Evolutionary conservation across 2,888 invertebrate species (phyloP).

Genomic region (Agrotis ipsilon): DNA sequence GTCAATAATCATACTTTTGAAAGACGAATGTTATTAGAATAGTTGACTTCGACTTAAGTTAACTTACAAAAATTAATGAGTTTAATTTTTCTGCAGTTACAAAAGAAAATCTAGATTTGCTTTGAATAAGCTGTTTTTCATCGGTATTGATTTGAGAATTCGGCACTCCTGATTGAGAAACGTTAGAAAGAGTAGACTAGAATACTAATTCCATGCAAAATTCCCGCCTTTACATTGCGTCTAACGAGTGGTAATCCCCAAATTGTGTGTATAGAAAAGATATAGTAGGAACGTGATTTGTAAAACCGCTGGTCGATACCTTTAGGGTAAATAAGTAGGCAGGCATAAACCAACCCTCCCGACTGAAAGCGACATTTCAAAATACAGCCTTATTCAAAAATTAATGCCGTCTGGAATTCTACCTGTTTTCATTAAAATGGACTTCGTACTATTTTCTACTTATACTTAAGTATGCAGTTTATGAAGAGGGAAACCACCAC

Average conservation of each 20-base stretch:
- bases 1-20: neutral
- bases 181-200: too few relatives aligned
- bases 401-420: conserved; percentile 3
- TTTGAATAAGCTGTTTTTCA: neutral
- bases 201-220: conserved; percentile 5
- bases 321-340: conserved; percentile 1
- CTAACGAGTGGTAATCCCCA: neutral
- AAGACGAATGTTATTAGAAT: neutral
- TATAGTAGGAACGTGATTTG: neutral
- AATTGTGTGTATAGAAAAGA: neutral
- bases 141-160: neutral
- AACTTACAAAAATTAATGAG: too few relatives aligned
- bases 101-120: neutral
- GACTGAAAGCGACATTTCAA: conserved; percentile 6
- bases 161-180: neutral
- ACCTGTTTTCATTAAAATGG: conserved; percentile 18
- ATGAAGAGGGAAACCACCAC: conserved; percentile 38
- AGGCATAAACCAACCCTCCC: conserved; percentile 4
- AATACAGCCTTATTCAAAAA: conserved; percentile 16
- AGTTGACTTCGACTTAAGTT: too few relatives aligned
- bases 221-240: neutral
- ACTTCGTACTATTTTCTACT: conserved; percentile 27
- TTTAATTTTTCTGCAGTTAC: neutral
- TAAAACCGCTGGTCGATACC: neutral
- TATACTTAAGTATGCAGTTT: conserved; percentile 8